A percentile compares a stretch with the other conserved stretches of the same genome.
phyloP scores from a whole-genome alignment of 2,113 vertebrate genomes.

The Sterrhoptilus dennistouni region DNA sequence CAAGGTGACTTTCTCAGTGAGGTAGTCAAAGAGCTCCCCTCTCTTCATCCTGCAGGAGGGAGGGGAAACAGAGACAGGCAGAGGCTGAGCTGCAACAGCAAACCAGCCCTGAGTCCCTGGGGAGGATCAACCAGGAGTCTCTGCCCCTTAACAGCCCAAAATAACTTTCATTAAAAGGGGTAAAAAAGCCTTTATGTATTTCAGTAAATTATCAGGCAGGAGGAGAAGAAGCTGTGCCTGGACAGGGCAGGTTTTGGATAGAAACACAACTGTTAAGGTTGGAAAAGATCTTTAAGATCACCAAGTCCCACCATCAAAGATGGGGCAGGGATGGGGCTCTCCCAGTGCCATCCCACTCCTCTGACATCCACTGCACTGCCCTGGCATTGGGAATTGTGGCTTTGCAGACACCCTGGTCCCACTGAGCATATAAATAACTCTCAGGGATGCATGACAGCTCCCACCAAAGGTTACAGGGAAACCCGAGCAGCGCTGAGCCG shows the following conservation, averaged over 20 bases:
- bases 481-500: slow-evolving; percentile 32
- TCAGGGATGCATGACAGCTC: not conserved
- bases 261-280: not conserved
- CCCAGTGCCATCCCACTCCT: not conserved
- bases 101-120: not conserved
- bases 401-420: not conserved
- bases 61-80: not conserved
- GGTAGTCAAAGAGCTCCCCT: slow-evolving; percentile 97
- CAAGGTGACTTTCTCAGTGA: slow-evolving; percentile 95
- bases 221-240: not conserved
- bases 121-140: rapidly evolving
- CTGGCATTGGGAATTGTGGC: not conserved
- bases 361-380: not conserved
- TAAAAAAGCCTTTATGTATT: not conserved
- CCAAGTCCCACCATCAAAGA: not conserved
- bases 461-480: slow-evolving; percentile 69
- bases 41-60: slow-evolving; percentile 84
- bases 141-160: not conserved
- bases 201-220: not conserved
- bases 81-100: not conserved
- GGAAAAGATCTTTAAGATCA: not conserved
- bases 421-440: slow-evolving; percentile 39
- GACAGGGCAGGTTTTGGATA: not conserved
- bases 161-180: not conserved
- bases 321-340: not conserved